Evolutionary conservation across 2,797 vertebrate species (phyloP).

Genomic region (Betta splendens): DNA sequence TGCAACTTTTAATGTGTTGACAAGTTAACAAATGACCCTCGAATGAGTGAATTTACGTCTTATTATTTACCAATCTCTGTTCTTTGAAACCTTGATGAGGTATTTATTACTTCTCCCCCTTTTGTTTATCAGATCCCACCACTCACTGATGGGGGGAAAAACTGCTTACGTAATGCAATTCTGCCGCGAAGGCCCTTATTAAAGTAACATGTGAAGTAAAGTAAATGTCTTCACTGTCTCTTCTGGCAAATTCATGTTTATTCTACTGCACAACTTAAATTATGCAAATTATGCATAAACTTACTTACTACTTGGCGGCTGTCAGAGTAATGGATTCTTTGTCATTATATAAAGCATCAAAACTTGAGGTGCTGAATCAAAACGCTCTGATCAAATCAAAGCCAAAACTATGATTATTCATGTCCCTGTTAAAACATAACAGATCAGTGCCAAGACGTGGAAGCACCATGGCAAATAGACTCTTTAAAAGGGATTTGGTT

Average conservation of each 20-base stretch:
- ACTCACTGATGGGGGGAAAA: conserved; percentile 46
- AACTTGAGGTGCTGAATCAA: conserved; percentile 29
- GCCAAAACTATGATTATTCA: conserved; percentile 21
- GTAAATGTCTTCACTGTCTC: conserved; percentile 67
- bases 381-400: too few relatives aligned
- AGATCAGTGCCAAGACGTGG: conserved; percentile 6
- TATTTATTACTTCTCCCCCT: conserved; percentile 74
- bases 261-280: conserved; percentile 47
- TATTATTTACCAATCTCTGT: conserved; percentile 54
- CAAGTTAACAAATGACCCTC: conserved; percentile 45
- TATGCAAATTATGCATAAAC: conserved; percentile 68
- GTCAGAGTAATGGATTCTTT: conserved; percentile 15
- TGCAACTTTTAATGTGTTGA: conserved; percentile 24
- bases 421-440: conserved; percentile 17
- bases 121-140: conserved; percentile 68
- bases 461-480: conserved; percentile 8
- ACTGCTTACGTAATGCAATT: conserved; percentile 34
- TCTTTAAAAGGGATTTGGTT: conserved; percentile 8
- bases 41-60: conserved; percentile 56
- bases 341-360: conserved; percentile 21
- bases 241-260: conserved; percentile 62
- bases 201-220: conserved; percentile 43
- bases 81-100: conserved; percentile 60
- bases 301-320: conserved; percentile 56
- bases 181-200: conserved; percentile 27